Conservation (phyloP, 1,140 invertebrate species). For the Brachionus paranguensis region DNA sequence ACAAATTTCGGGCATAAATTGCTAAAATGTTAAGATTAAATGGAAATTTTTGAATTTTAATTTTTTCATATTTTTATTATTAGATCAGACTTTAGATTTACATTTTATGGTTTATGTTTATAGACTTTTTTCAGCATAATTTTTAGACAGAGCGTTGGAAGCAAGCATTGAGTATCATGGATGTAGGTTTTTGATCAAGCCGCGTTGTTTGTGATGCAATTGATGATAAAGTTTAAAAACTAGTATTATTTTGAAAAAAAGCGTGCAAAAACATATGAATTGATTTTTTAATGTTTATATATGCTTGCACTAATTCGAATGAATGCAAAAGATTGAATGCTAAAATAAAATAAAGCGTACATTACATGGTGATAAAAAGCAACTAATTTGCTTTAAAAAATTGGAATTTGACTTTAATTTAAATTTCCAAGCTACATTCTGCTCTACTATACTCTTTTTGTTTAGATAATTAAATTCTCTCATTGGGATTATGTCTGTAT, state of each 20-base stretch:
- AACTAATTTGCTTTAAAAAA: neutral
- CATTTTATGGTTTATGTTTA: neutral
- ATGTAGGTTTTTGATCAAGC: neutral
- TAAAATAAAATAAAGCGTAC: conserved; percentile 18
- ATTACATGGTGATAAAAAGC: neutral
- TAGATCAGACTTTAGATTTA: neutral
- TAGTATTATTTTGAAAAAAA: neutral
- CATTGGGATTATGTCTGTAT: conserved; percentile 20
- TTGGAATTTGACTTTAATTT: conserved; percentile 31
- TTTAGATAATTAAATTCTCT: conserved; percentile 13
- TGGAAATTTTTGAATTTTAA: neutral
- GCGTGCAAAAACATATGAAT: conserved; percentile 5
- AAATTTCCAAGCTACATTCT: neutral
- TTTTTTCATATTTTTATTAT: neutral
- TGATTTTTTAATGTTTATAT: neutral
- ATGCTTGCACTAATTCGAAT: neutral
- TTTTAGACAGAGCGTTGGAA: neutral
- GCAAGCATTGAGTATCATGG: neutral
- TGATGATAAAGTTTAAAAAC: neutral
- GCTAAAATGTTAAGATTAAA: neutral
- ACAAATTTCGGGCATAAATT: neutral
- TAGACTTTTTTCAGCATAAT: conserved; percentile 15
- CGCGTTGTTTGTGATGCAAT: neutral
- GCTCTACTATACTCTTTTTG: neutral
- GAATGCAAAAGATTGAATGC: conserved; percentile 1